Evolutionary conservation across 2,113 vertebrate species (phyloP).

Genomic region (Lethenteron camtschaticum): DNA sequence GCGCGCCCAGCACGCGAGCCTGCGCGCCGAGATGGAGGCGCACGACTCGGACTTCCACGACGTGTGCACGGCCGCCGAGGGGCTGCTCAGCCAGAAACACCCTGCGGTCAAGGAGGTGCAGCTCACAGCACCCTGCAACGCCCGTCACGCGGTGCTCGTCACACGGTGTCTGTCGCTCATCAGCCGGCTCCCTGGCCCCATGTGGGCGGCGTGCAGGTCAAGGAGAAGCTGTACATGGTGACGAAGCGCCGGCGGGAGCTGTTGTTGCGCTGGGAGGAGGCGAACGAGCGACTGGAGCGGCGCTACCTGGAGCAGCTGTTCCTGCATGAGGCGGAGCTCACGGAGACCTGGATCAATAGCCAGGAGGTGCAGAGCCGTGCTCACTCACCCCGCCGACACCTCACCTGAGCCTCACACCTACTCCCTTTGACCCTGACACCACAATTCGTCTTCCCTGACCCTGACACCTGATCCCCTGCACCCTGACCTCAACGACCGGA

Average conservation of each 20-base stretch:
- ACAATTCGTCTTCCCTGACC: too few relatives aligned
- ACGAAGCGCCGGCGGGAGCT: conserved; percentile 23
- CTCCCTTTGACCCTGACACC: too few relatives aligned
- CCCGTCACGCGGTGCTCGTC: neutral
- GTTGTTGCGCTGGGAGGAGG: conserved; percentile 33
- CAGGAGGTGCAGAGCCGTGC: conserved; percentile 30
- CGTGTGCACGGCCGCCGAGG: conserved; percentile 27
- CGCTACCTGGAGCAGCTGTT: conserved; percentile 38
- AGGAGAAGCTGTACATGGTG: conserved; percentile 28
- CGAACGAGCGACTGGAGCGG: conserved; percentile 32
- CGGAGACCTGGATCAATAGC: conserved; percentile 34
- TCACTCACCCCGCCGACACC: too few relatives aligned
- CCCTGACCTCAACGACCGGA: too few relatives aligned
- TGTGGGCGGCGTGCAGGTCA: conserved; percentile 17
- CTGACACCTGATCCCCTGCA: too few relatives aligned
- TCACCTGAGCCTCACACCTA: too few relatives aligned
- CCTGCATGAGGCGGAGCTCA: conserved; percentile 32
- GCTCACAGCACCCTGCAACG: neutral
- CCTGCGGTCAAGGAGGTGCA: conserved; percentile 26
- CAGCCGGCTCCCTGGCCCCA: neutral
- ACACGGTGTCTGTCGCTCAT: neutral
- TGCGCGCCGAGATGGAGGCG: conserved; percentile 40
- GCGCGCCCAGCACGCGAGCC: conserved; percentile 34
- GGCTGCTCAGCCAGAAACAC: conserved; percentile 20
- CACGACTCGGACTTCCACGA: conserved; percentile 25